These are phyloP conservation scores for Strigops habroptila DNA, from an alignment of 2,113 vertebrate species.

Conservation along the genomic window DNA sequence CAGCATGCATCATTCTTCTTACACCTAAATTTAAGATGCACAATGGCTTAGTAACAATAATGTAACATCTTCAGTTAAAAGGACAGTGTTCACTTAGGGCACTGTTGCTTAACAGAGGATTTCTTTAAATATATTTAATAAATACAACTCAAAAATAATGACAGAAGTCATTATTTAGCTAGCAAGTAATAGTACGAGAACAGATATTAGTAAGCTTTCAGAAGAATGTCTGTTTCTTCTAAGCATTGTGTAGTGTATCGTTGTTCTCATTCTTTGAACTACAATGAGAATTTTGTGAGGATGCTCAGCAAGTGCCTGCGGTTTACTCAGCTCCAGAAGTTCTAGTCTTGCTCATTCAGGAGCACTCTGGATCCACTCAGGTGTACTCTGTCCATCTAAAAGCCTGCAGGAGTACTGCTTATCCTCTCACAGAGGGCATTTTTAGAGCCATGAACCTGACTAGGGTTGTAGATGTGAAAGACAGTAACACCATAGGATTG, in stretches of 20 bases:
- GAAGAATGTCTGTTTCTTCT: background rate
- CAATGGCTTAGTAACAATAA: background rate
- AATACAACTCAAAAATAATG: background rate
- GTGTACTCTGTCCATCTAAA: background rate
- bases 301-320: background rate
- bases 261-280: background rate
- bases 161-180: background rate
- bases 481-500: background rate
- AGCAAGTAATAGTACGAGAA: background rate
- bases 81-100: background rate
- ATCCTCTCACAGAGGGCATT: background rate
- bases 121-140: background rate
- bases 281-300: background rate
- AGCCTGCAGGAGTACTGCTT: background rate
- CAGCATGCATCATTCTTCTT: background rate
- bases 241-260: background rate
- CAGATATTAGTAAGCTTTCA: background rate
- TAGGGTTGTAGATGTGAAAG: background rate
- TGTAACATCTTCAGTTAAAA: background rate
- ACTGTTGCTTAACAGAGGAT: background rate
- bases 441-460: background rate
- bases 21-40: background rate
- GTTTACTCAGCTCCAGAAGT: background rate
- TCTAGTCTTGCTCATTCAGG: background rate
- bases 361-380: background rate